Conservation (phyloP, 2,888 invertebrate species). For the Cyrtodaria siliqua region DNA sequence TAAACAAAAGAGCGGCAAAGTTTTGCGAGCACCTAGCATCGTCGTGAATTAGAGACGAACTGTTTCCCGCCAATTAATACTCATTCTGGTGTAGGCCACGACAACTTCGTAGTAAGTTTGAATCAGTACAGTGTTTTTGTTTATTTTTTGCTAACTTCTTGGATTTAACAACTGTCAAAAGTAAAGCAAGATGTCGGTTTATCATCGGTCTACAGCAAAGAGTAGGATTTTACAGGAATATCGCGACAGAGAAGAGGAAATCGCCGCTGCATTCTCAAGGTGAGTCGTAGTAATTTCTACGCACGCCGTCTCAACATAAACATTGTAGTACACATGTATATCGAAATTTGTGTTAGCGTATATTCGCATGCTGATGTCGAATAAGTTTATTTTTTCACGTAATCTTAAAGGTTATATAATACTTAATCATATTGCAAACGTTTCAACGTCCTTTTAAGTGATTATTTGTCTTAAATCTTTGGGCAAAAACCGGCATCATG, state of each 20-base stretch:
- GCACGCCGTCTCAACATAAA: slow-evolving; percentile 80
- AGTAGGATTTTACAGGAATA: slow-evolving; percentile 74
- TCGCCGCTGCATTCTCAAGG: slow-evolving; percentile 77
- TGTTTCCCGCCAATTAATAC: slow-evolving; percentile 85
- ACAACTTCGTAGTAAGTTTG: slow-evolving; percentile 75
- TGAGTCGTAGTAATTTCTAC: slow-evolving; percentile 81
- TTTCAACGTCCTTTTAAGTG: not conserved
- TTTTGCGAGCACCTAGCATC: not conserved
- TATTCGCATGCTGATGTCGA: not conserved
- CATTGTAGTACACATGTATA: slow-evolving; percentile 80
- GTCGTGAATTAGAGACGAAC: slow-evolving; percentile 80
- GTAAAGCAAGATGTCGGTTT: slow-evolving; percentile 69
- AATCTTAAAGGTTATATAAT: slow-evolving; percentile 14
- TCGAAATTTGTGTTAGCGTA: slow-evolving; percentile 43
- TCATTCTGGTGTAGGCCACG: slow-evolving; percentile 81
- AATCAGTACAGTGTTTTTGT: slow-evolving; percentile 62
- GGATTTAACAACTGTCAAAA: slow-evolving; percentile 38
- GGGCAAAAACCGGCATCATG: slow-evolving; percentile 42
- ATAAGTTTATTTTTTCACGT: slow-evolving; percentile 6
- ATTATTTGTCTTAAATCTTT: slow-evolving; percentile 6
- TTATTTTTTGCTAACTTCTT: slow-evolving; percentile 48
- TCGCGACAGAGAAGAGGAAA: slow-evolving; percentile 75
- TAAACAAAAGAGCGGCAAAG: too few relatives aligned
- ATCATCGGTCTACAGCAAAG: slow-evolving; percentile 72
- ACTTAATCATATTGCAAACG: slow-evolving; percentile 44